A percentile compares a stretch with the other conserved stretches of the same genome.
phyloP scores from a whole-genome alignment of 1,140 invertebrate genomes.

The Camponotus floridanus region DNA sequence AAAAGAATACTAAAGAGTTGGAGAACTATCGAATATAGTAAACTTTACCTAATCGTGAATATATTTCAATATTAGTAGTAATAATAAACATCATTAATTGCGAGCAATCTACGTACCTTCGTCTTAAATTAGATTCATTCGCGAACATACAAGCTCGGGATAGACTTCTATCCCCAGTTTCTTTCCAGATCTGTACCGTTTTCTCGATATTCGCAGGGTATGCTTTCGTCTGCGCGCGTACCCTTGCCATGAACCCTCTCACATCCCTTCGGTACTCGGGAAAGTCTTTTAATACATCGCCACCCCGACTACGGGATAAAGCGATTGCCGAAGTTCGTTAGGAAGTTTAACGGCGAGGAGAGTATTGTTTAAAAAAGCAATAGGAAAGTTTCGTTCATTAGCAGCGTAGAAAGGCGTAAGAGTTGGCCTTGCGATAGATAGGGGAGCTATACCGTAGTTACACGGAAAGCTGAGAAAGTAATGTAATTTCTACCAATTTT shows the following conservation, averaged over 20 bases:
- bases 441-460: constrained; percentile 24
- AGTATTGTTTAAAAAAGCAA: constrained; percentile 78
- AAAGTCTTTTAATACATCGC: constrained; percentile 67
- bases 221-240: constrained; percentile 19
- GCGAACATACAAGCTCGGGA: not conserved
- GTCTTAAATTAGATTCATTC: not conserved
- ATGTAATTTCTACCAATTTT: constrained; percentile 63
- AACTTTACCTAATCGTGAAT: not conserved
- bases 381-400: constrained; percentile 78
- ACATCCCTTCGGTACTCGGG: not conserved
- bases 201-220: constrained; percentile 21
- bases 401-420: constrained; percentile 53
- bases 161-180: not conserved
- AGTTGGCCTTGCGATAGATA: constrained; percentile 29
- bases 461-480: constrained; percentile 56
- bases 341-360: constrained; percentile 66
- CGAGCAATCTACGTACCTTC: not conserved
- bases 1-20: not conserved
- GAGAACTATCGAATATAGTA: not conserved
- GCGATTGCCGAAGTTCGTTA: constrained; percentile 76
- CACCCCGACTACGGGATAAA: constrained; percentile 71
- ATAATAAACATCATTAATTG: constrained; percentile 22
- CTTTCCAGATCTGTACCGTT: not conserved
- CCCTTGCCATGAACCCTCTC: not conserved
- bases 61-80: not conserved